phyloP scores from a whole-genome alignment of 2,888 invertebrate species.

The Parnassius orleans region DNA sequence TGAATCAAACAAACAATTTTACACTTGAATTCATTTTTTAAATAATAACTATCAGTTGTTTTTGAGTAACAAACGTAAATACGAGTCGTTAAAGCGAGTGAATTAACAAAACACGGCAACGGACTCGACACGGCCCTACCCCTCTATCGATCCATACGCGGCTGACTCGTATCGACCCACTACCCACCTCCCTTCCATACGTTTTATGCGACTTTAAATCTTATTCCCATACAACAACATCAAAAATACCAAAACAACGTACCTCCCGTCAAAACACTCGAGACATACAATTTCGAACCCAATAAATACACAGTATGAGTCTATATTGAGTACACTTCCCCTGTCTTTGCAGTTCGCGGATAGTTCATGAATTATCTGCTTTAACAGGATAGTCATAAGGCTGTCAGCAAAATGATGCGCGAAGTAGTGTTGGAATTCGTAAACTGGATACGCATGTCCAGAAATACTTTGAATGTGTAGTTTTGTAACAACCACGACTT shows the following conservation, averaged over 20 bases:
- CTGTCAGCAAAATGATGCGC: slow-evolving; percentile 48
- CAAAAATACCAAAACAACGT: slow-evolving; percentile 39
- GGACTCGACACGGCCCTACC: slow-evolving; percentile 41
- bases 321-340: slow-evolving; percentile 51
- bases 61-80: background rate
- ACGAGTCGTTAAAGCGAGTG: slow-evolving; percentile 42
- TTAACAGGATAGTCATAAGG: slow-evolving; percentile 61
- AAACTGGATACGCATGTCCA: slow-evolving; percentile 74
- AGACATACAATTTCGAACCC: slow-evolving; percentile 61
- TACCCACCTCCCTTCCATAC: slow-evolving; percentile 51
- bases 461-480: slow-evolving; percentile 30
- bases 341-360: slow-evolving; percentile 40
- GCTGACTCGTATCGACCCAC: slow-evolving; percentile 71
- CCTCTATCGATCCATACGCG: slow-evolving; percentile 64
- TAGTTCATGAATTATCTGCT: slow-evolving; percentile 67
- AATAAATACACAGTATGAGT: slow-evolving; percentile 59
- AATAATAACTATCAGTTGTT: no score
- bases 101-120: slow-evolving; percentile 46
- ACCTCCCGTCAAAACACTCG: slow-evolving; percentile 30
- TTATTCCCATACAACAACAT: slow-evolving; percentile 49
- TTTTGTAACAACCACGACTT: slow-evolving; percentile 15
- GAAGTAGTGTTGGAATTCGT: slow-evolving; percentile 48
- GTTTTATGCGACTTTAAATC: slow-evolving; percentile 56
- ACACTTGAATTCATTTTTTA: no score
- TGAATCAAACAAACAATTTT: no score